Conservation (phyloP, 2,888 invertebrate species). For the Autographa pulchrina region DNA sequence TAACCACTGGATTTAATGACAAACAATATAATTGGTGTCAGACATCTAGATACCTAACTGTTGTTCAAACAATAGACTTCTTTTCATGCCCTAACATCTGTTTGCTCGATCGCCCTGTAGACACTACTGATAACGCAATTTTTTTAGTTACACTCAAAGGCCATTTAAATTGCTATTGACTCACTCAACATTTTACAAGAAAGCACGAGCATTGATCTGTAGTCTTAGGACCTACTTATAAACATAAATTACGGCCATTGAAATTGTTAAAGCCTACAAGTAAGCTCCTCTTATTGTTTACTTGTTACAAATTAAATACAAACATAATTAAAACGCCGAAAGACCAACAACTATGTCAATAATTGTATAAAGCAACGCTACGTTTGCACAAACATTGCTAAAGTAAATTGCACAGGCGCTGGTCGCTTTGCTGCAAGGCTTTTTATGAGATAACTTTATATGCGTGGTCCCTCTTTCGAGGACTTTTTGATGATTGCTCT, state of each 20-base stretch:
- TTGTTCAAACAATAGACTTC: no score
- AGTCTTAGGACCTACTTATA: slow-evolving; percentile 4
- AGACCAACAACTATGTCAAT: slow-evolving; percentile 2
- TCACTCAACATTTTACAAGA: background rate
- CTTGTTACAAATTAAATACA: slow-evolving; percentile 2
- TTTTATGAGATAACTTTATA: background rate
- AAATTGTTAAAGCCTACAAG: slow-evolving; percentile 10
- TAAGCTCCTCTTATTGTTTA: background rate
- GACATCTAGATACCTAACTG: no score
- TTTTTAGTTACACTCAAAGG: background rate
- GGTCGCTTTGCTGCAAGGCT: slow-evolving; percentile 3
- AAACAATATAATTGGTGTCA: no score
- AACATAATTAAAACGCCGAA: background rate
- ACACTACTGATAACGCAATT: background rate
- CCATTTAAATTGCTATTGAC: background rate
- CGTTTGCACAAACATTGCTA: slow-evolving; percentile 14
- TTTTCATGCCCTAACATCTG: no score
- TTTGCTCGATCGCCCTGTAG: background rate
- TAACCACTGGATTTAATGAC: no score
- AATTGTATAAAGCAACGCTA: background rate
- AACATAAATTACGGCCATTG: slow-evolving; percentile 21
- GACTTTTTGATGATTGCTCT: background rate
- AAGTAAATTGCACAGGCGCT: slow-evolving; percentile 26
- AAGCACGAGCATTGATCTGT: slow-evolving; percentile 4
- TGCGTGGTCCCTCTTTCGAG: background rate